Conservation (phyloP, 2,888 invertebrate genomes). For the Melinopterus prodromus region DNA sequence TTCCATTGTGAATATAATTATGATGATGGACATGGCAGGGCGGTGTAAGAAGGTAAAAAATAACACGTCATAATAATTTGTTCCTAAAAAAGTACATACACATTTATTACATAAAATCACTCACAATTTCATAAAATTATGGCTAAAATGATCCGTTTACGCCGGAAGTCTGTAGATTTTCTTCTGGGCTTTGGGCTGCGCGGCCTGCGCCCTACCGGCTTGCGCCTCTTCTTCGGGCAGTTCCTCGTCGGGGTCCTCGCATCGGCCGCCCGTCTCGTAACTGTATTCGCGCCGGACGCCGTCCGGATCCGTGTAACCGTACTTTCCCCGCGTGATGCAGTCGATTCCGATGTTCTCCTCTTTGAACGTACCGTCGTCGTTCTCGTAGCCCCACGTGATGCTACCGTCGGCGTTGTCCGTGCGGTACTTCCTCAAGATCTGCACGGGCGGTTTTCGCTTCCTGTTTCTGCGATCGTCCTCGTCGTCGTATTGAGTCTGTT, state of each 20-base stretch:
- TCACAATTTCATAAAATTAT: not conserved
- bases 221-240: slow-evolving; percentile 37
- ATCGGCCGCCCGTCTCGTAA: slow-evolving; percentile 82
- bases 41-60: too few species aligned
- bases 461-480: slow-evolving; percentile 56
- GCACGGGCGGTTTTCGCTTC: slow-evolving; percentile 57
- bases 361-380: slow-evolving; percentile 87
- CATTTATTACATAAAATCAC: not conserved
- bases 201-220: slow-evolving; percentile 23
- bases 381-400: slow-evolving; percentile 89
- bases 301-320: slow-evolving; percentile 86
- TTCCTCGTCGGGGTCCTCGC: slow-evolving; percentile 64
- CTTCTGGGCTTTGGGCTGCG: slow-evolving; percentile 33
- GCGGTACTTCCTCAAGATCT: slow-evolving; percentile 67
- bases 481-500: slow-evolving; percentile 50
- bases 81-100: not conserved
- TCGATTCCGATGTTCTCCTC: slow-evolving; percentile 84
- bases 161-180: slow-evolving; percentile 41
- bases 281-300: slow-evolving; percentile 82
- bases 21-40: too few species aligned
- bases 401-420: slow-evolving; percentile 84
- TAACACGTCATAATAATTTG: not conserved
- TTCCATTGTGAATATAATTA: too few species aligned
- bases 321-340: slow-evolving; percentile 73
- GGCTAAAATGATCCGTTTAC: slow-evolving; percentile 22